phyloP scores from a whole-genome alignment of 2,888 invertebrate genomes.

The Phalera bucephala region DNA sequence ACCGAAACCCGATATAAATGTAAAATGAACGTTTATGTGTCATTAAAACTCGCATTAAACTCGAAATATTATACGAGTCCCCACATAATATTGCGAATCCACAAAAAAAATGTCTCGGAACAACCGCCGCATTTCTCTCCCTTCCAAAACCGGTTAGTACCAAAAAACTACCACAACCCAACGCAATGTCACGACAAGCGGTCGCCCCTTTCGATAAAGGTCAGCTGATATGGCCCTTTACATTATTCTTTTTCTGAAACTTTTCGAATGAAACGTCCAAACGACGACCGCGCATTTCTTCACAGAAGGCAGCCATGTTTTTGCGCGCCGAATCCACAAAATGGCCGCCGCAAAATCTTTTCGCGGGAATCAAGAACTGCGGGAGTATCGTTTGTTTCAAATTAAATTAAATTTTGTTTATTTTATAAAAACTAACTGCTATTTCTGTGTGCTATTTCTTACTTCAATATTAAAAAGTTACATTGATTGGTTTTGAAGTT shows the following conservation, averaged over 20 bases:
- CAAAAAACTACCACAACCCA: slow-evolving; percentile 39
- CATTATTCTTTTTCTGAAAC: slow-evolving; percentile 28
- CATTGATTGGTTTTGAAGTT: slow-evolving; percentile 2
- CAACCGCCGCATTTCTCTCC: slow-evolving; percentile 13
- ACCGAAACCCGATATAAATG: background rate
- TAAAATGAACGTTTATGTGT: slow-evolving; percentile 5
- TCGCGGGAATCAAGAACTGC: slow-evolving; percentile 23
- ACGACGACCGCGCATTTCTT: slow-evolving; percentile 35
- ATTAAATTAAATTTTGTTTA: slow-evolving; percentile 9
- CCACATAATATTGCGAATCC: slow-evolving; percentile 5
- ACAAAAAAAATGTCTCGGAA: slow-evolving; percentile 7
- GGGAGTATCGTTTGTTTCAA: slow-evolving; percentile 9
- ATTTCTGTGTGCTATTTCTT: slow-evolving; percentile 4
- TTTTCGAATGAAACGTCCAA: slow-evolving; percentile 19
- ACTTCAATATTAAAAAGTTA: slow-evolving; percentile 8
- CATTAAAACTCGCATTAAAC: slow-evolving; percentile 4
- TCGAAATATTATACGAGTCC: slow-evolving; percentile 2
- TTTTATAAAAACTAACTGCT: slow-evolving; percentile 5
- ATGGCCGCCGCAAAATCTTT: slow-evolving; percentile 43
- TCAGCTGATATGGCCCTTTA: slow-evolving; percentile 47
- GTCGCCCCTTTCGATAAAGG: slow-evolving; percentile 46
- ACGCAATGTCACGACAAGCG: slow-evolving; percentile 30
- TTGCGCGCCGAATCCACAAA: slow-evolving; percentile 34
- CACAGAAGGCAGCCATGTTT: slow-evolving; percentile 43
- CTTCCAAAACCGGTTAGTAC: slow-evolving; percentile 20